Conservation (phyloP, 2,113 vertebrate species). For the Hippopotamus amphibius region DNA sequence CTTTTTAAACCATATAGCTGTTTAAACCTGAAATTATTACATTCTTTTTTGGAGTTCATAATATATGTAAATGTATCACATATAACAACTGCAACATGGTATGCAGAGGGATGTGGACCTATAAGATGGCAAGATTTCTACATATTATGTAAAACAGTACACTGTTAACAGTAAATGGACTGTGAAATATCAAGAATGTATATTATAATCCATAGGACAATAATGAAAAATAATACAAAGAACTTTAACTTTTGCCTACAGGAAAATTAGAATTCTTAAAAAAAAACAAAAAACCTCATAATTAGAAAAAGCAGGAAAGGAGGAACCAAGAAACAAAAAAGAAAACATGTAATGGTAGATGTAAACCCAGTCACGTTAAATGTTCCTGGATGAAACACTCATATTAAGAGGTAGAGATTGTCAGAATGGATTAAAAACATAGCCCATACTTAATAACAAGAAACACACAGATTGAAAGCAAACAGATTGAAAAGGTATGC, state of each 20-base stretch:
- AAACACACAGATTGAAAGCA: background rate
- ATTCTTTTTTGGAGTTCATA: slow-evolving; percentile 8
- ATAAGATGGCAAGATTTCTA: background rate
- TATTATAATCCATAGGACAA: background rate
- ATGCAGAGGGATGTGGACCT: background rate
- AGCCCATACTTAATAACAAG: background rate
- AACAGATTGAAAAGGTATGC: background rate
- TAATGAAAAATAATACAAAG: background rate
- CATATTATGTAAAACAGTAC: background rate
- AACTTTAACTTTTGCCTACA: background rate
- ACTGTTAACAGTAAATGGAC: background rate
- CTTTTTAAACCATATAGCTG: background rate
- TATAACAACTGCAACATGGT: background rate
- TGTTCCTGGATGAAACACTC: background rate
- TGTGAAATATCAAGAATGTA: background rate
- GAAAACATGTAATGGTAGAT: background rate
- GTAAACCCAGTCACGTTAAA: background rate
- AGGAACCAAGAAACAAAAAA: background rate
- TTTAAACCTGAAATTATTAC: slow-evolving; percentile 21
- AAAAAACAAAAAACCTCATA: background rate
- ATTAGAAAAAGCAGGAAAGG: background rate
- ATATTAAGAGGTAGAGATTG: background rate
- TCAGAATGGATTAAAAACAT: background rate
- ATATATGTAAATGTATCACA: background rate
- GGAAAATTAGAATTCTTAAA: background rate